These are phyloP conservation scores for Chaetophractus vellerosus DNA, from an alignment of 2,797 vertebrate genomes.

Conservation along the genomic window DNA sequence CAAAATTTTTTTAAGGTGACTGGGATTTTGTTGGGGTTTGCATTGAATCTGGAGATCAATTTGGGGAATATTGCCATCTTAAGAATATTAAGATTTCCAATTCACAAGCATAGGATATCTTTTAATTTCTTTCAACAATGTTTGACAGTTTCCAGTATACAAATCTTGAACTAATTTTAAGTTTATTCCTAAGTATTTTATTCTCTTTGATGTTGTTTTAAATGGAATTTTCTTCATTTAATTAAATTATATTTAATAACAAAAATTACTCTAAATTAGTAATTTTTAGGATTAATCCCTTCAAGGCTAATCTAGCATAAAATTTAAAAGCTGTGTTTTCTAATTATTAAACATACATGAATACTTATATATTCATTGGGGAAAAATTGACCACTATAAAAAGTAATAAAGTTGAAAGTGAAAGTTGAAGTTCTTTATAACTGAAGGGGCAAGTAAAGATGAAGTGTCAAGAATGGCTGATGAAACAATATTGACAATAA, in stretches of 20 bases:
- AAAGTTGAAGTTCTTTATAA: background rate
- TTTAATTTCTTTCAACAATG: background rate
- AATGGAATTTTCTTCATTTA: background rate
- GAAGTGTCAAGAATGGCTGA: background rate
- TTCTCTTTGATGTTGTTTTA: no score
- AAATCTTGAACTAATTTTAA: no score
- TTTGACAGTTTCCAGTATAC: no score
- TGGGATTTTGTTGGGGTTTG: background rate
- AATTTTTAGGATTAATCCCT: background rate
- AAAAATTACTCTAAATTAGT: background rate
- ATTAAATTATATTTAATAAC: background rate
- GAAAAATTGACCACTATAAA: background rate
- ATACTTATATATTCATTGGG: background rate
- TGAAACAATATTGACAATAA: background rate
- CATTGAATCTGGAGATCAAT: no score
- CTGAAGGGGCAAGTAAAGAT: background rate
- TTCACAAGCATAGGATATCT: background rate
- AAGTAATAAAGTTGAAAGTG: background rate
- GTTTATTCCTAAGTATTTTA: no score
- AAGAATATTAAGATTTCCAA: background rate
- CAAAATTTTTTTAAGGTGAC: background rate
- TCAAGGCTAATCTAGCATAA: slow-evolving; percentile 1
- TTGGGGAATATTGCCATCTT: background rate
- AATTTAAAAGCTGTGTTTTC: background rate
- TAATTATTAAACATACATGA: background rate